phyloP scores from a whole-genome alignment of 1,140 invertebrate genomes.

The Ceratitis capitata region DNA sequence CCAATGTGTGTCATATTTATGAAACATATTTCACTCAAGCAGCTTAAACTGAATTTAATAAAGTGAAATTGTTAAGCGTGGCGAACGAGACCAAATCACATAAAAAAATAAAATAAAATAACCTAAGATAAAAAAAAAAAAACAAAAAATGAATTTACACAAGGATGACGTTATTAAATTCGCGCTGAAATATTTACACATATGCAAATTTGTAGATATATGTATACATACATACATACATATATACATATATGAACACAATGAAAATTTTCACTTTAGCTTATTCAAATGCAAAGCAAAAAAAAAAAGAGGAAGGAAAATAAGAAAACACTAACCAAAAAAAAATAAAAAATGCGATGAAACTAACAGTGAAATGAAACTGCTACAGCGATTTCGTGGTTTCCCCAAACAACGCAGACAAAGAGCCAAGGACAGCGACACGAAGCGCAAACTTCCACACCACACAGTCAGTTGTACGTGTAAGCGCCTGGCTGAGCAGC shows the following conservation, averaged over 20 bases:
- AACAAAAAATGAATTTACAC: neutral
- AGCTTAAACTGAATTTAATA: neutral
- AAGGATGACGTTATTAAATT: slow-evolving; percentile 21
- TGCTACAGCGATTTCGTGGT: neutral
- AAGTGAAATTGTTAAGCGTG: neutral
- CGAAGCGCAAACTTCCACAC: neutral
- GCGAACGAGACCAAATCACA: neutral
- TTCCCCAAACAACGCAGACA: neutral
- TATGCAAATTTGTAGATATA: neutral
- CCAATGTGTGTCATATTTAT: neutral
- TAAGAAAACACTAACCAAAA: neutral
- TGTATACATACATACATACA: neutral
- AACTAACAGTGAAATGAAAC: neutral
- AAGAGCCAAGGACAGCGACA: neutral
- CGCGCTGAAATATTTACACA: neutral
- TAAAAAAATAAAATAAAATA: no score
- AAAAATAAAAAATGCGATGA: neutral
- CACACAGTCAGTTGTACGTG: no score
- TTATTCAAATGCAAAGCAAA: neutral
- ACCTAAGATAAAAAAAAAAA: no score
- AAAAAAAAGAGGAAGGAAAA: neutral
- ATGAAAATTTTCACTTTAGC: neutral
- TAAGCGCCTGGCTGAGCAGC: neutral
- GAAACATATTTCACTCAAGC: neutral
- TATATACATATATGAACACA: neutral